A percentile compares a stretch with the other conserved stretches of the same genome.
Evolutionary conservation across 2,888 invertebrate genomes (phyloP).

Genomic region (Yponomeuta sedellus): DNA sequence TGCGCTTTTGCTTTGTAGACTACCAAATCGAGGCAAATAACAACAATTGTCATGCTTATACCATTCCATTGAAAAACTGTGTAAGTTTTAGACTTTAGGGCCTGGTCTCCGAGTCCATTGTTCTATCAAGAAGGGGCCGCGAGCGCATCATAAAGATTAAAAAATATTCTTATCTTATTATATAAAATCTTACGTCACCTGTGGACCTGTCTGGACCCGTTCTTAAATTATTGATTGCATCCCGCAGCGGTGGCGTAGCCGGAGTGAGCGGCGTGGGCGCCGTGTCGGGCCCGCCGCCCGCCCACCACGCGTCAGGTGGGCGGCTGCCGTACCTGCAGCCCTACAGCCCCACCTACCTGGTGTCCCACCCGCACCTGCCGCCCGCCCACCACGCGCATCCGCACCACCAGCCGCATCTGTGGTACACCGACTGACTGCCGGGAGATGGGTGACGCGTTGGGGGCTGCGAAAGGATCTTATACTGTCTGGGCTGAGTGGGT

Average conservation of each 20-base stretch:
- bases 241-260: conserved; percentile 22
- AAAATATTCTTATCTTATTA: no score
- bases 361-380: conserved; percentile 48
- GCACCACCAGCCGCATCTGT: conserved; percentile 82
- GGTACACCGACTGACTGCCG: conserved; percentile 82
- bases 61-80: no score
- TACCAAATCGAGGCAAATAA: no score
- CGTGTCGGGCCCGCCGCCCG: conserved; percentile 90
- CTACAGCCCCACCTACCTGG: conserved; percentile 67
- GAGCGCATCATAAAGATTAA: no score
- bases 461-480: neutral
- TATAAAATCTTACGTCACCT: no score
- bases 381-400: conserved; percentile 65
- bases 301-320: conserved; percentile 86
- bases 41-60: no score
- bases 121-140: no score
- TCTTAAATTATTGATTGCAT: conserved; percentile 39
- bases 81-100: no score
- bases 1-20: no score
- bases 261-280: conserved; percentile 69
- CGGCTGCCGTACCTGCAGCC: conserved; percentile 71
- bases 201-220: no score
- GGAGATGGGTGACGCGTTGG: neutral
- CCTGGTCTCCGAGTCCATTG: no score
- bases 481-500: no score